phyloP scores from a whole-genome alignment of 1,140 invertebrate species.

The Aphidius ervi region DNA sequence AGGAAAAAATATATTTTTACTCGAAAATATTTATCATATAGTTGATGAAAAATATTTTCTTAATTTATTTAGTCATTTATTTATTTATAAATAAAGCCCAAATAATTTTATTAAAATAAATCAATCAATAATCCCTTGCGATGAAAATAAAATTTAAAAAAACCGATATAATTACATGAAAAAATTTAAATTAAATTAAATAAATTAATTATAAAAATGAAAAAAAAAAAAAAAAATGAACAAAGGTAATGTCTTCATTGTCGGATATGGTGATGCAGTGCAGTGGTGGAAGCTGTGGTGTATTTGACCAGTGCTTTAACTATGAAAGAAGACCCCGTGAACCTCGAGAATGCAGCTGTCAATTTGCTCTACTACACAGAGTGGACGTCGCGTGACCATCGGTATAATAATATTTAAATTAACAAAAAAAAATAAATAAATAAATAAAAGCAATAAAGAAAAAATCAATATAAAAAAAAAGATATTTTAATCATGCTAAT shows the following conservation, averaged over 20 bases:
- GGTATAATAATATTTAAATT: conserved; percentile 35
- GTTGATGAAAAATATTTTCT: too few relatives aligned
- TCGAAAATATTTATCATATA: too few relatives aligned
- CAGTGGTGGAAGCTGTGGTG: conserved; percentile 68
- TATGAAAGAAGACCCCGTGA: conserved; percentile 69
- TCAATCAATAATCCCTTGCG: too few relatives aligned
- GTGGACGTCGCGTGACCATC: conserved; percentile 63
- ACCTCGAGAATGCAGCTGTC: conserved; percentile 78
- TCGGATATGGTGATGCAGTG: conserved; percentile 55
- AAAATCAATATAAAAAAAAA: too few relatives aligned
- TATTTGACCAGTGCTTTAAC: conserved; percentile 80
- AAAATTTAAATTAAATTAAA: conserved; percentile 14
- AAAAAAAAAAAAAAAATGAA: conserved; percentile 18
- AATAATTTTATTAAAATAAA: too few relatives aligned
- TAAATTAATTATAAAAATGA: conserved; percentile 13
- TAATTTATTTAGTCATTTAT: too few relatives aligned
- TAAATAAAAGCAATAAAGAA: not conserved
- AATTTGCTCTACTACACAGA: conserved; percentile 79
- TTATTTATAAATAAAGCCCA: too few relatives aligned
- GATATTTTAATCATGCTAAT: too few relatives aligned
- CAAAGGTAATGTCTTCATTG: conserved; percentile 49
- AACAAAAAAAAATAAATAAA: conserved; percentile 11
- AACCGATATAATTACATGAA: not conserved
- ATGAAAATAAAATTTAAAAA: too few relatives aligned
- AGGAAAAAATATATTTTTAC: too few relatives aligned